phyloP scores from a whole-genome alignment of 2,888 invertebrate species.

The Melitaea athalia region DNA sequence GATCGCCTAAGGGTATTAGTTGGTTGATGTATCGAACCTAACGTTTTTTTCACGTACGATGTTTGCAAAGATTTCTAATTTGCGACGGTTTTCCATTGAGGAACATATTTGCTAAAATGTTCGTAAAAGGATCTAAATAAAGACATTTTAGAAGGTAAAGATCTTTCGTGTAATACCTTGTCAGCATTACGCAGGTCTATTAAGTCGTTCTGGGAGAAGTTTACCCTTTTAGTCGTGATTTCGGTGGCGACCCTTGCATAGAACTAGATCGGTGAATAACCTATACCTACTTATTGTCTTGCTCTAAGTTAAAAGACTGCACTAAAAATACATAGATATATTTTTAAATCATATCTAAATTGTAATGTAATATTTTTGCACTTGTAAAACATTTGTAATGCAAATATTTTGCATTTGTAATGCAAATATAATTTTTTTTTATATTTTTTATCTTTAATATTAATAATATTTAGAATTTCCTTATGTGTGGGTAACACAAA shows the following conservation, averaged over 20 bases:
- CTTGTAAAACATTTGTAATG: no score
- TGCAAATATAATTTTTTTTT: no score
- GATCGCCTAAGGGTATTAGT: slow-evolving; percentile 2
- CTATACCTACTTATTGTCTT: slow-evolving; percentile 10
- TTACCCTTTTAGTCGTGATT: slow-evolving; percentile 26
- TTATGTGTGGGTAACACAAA: no score
- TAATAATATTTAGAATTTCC: no score
- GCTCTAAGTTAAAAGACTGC: not conserved
- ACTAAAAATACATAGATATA: not conserved
- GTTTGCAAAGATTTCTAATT: not conserved
- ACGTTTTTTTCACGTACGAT: not conserved
- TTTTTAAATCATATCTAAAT: no score
- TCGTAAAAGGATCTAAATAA: not conserved
- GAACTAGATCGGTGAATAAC: slow-evolving; percentile 17
- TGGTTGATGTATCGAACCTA: slow-evolving; percentile 10
- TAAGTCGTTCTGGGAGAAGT: slow-evolving; percentile 21
- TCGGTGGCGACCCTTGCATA: slow-evolving; percentile 12
- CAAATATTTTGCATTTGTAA: no score
- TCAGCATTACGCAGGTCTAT: slow-evolving; percentile 13
- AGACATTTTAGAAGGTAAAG: not conserved
- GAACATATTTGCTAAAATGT: not conserved
- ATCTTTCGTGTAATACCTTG: slow-evolving; percentile 6
- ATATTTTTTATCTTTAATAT: no score
- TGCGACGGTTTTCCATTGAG: not conserved
- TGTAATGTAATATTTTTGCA: no score